Conservation (phyloP, 2,888 invertebrate genomes). For the Mesorhabditis spiculigera region DNA sequence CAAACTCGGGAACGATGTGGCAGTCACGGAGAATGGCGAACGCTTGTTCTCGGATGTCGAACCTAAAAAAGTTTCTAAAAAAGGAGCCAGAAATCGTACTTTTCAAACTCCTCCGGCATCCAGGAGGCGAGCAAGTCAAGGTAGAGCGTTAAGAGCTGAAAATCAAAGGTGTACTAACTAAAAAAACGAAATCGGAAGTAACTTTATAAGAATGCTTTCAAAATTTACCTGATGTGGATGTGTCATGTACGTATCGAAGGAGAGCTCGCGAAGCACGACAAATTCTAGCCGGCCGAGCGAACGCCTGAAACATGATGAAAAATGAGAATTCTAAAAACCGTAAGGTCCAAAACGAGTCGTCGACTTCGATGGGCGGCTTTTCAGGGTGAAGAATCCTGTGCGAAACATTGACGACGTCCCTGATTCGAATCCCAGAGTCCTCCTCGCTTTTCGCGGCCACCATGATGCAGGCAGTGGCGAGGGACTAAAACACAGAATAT, state of each 20-base stretch:
- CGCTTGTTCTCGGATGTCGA: neutral
- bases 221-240: conserved; percentile 15
- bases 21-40: conserved; percentile 12
- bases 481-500: conserved; percentile 11
- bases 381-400: conserved; percentile 17
- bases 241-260: conserved; percentile 13
- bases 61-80: neutral
- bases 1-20: conserved; percentile 11
- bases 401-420: conserved; percentile 19
- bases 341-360: conserved; percentile 10
- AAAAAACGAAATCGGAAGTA: neutral
- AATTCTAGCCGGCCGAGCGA: conserved; percentile 17
- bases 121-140: conserved; percentile 14
- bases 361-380: conserved; percentile 5
- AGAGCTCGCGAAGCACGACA: conserved; percentile 15
- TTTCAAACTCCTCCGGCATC: conserved; percentile 15
- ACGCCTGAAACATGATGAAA: neutral
- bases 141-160: conserved; percentile 17
- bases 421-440: conserved; percentile 11
- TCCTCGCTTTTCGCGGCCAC: conserved; percentile 19
- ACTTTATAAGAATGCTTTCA: neutral
- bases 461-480: conserved; percentile 13
- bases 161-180: neutral
- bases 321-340: conserved; percentile 2
- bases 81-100: neutral